Conservation (phyloP, 2,888 invertebrate species). For the Aleiodes alternator region DNA sequence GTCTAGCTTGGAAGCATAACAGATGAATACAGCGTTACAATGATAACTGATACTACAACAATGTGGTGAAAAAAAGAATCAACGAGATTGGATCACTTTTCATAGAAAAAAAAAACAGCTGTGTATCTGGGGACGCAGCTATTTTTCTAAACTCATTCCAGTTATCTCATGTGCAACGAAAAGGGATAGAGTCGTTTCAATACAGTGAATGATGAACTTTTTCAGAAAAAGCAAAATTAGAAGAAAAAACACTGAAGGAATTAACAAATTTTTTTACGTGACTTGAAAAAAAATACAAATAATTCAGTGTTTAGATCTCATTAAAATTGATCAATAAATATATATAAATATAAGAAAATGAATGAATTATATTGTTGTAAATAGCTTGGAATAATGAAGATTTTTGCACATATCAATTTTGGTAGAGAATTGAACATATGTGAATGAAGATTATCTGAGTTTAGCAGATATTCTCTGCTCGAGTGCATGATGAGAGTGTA, state of each 20-base stretch:
- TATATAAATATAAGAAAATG: neutral
- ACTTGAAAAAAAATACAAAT: constrained; percentile 2
- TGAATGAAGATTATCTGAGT: neutral
- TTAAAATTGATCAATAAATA: constrained; percentile 20
- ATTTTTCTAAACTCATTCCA: constrained; percentile 2
- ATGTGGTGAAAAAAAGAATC: constrained; percentile 25
- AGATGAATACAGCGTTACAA: constrained; percentile 15
- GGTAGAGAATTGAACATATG: neutral
- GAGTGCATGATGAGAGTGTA: neutral
- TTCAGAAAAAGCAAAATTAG: neutral
- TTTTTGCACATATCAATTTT: constrained; percentile 41
- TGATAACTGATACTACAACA: constrained; percentile 20
- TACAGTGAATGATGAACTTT: constrained; percentile 14
- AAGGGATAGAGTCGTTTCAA: neutral
- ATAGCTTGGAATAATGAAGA: constrained; percentile 27
- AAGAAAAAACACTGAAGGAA: neutral
- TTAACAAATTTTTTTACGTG: constrained; percentile 42
- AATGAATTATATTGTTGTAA: constrained; percentile 32
- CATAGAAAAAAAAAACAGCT: constrained; percentile 18
- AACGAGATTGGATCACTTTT: constrained; percentile 26
- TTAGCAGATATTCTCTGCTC: neutral
- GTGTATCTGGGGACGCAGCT: neutral
- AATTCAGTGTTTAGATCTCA: neutral
- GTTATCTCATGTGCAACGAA: constrained; percentile 10
- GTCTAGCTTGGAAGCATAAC: constrained; percentile 54